Evolutionary conservation across 2,888 invertebrate genomes (phyloP), one percentile per base, ranked within the genome.

Genomic region (Horisme vitalbata): DNA sequence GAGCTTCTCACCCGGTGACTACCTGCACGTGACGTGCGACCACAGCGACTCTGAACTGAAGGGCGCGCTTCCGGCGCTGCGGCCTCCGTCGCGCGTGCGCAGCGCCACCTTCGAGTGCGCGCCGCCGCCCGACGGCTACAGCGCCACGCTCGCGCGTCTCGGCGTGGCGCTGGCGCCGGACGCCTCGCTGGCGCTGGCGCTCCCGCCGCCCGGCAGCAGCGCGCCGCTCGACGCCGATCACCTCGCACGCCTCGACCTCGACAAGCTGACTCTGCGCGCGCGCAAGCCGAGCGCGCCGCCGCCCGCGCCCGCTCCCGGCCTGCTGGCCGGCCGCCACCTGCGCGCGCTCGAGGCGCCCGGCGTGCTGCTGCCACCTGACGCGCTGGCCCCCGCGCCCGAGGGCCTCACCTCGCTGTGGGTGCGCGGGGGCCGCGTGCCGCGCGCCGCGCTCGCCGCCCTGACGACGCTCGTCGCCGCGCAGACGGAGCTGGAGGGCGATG

Each of bases 341-440:
- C 14, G 14, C 4, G 41, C 41, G 44, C 8, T 56, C 10, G 33
- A 34, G 11, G 49, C 59, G 39, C 36, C 34, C 34, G 21, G 14
- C 38, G 48, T 44, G 35, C 14, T 30, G 35, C 47, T 31, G 2
- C 32, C 20, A 12, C 28, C 15, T 13, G 27, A 5, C 23, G 32
- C 24, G 26, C 41, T 48, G 18, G 34, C 27, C 2, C 13, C 10
- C 23, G 44, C 59, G 47, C 27, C 9, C 10, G 18, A 12, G 14
- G 8, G 20, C 35, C 24, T 41, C 50, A 27, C 48, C 45, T 31
- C 31, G 33, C 48, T 63, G 52, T 26, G 37, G 49, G 53, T 74
- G 11, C 15, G 48, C 18, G 45, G 32, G 14, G 11, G 6, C 23
- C 34, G 12, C 13, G 39, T 47, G 26, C 46, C 52, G 20, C 36